A percentile compares a stretch with the other conserved stretches of the same genome.
These are phyloP conservation scores for Anthonomus grandis DNA, from an alignment of 1,140 invertebrate species.

Conservation along the genomic window DNA sequence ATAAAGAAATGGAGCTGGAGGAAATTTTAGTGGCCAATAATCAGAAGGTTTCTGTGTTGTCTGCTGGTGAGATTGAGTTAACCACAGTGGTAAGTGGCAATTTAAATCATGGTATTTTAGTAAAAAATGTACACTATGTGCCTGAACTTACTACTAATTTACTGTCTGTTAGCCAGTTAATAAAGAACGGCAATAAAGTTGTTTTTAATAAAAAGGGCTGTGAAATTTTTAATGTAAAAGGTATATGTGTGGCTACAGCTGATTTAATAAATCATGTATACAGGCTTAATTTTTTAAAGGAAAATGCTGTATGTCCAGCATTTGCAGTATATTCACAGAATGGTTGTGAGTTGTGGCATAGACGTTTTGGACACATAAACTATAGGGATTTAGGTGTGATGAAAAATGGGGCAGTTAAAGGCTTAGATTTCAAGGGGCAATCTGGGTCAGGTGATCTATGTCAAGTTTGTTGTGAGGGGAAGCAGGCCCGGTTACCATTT, in stretches of 20 bases:
- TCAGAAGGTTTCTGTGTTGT: too few relatives aligned
- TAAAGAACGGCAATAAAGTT: conserved; percentile 25
- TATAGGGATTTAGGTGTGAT: conserved; percentile 21
- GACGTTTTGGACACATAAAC: conserved; percentile 40
- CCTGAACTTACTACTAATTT: conserved; percentile 32
- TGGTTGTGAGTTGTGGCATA: conserved; percentile 30
- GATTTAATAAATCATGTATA: conserved; percentile 34
- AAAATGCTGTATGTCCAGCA: conserved; percentile 19
- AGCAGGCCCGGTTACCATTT: conserved; percentile 40
- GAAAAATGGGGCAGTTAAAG: conserved; percentile 25
- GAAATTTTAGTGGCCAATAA: too few relatives aligned
- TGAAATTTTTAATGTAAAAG: conserved; percentile 25
- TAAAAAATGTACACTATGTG: conserved; percentile 34
- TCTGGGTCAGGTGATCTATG: conserved; percentile 23
- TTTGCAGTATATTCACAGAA: too few relatives aligned
- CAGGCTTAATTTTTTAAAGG: conserved; percentile 35
- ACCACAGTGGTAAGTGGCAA: too few relatives aligned
- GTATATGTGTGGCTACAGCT: conserved; percentile 27
- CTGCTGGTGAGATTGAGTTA: too few relatives aligned
- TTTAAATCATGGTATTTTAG: conserved; percentile 6
- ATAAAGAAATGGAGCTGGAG: too few relatives aligned
- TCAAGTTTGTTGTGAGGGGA: conserved; percentile 40
- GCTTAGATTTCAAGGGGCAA: conserved; percentile 21
- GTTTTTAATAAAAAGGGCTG: conserved; percentile 28
- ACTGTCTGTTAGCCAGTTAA: conserved; percentile 26